Conservation (phyloP, 2,113 vertebrate genomes). For the Tychaedon coryphoeus region DNA sequence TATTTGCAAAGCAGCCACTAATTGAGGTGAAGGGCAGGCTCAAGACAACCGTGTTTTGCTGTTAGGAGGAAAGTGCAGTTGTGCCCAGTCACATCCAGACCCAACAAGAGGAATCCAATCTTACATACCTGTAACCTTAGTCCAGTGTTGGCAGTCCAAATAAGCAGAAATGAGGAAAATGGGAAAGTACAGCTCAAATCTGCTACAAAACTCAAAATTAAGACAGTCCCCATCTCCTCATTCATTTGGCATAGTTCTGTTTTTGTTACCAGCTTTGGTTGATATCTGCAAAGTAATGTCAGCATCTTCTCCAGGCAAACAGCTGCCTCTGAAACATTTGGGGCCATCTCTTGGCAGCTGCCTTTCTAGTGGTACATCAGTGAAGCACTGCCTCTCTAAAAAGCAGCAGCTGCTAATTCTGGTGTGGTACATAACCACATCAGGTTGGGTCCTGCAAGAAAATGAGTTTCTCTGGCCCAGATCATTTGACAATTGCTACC, state of each 20-base stretch:
- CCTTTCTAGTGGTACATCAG: background rate
- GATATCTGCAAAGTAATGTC: background rate
- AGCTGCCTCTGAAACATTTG: slow-evolving; percentile 6
- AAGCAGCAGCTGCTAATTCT: slow-evolving; percentile 50
- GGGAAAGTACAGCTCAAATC: background rate
- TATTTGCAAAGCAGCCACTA: background rate
- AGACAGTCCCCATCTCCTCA: background rate
- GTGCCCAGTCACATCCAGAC: background rate
- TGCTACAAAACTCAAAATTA: background rate
- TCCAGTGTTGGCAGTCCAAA: background rate
- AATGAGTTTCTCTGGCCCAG: slow-evolving; percentile 35
- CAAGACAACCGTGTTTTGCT: background rate
- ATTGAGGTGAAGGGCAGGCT: background rate
- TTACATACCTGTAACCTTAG: background rate
- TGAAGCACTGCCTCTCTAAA: slow-evolving; percentile 3
- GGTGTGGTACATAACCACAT: slow-evolving; percentile 27
- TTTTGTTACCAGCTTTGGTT: background rate
- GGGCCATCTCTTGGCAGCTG: slow-evolving; percentile 2
- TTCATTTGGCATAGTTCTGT: background rate
- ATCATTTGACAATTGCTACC: slow-evolving; percentile 25
- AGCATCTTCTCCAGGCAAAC: slow-evolving; percentile 34
- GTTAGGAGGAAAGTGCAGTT: background rate
- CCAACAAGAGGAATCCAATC: background rate
- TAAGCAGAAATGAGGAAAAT: background rate
- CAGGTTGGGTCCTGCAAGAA: slow-evolving; percentile 40